Evolutionary conservation across 2,113 vertebrate genomes (phyloP).

Genomic region (Oenanthe melanoleuca): DNA sequence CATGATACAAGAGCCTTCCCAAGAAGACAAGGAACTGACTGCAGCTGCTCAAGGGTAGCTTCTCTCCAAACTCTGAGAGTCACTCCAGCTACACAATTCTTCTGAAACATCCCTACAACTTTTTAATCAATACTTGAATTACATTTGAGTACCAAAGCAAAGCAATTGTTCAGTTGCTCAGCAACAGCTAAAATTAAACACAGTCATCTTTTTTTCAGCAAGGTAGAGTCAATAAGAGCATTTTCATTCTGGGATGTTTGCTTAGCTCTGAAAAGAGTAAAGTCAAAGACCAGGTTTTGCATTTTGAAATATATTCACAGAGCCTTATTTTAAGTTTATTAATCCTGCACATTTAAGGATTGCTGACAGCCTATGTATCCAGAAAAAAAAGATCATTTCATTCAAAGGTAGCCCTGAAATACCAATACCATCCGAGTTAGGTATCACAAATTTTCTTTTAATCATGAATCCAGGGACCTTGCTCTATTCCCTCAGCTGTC

Average conservation of each 20-base stretch:
- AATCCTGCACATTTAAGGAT: neutral
- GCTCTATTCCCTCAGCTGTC: neutral
- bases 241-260: neutral
- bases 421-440: fast-evolving
- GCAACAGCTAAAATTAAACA: neutral
- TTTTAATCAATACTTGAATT: neutral
- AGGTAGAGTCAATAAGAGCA: neutral
- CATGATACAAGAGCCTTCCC: fast-evolving
- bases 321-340: neutral
- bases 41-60: neutral
- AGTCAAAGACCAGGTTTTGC: neutral
- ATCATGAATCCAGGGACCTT: neutral
- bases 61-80: neutral
- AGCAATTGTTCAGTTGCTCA: neutral
- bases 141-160: neutral
- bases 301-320: neutral
- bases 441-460: neutral
- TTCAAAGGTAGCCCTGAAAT: neutral
- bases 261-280: neutral
- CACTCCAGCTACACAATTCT: neutral
- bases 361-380: neutral
- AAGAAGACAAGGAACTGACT: neutral
- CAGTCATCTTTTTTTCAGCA: neutral
- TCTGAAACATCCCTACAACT: neutral
- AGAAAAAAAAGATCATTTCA: neutral